Conservation (phyloP, 2,888 invertebrate species). For the Ophioninae sp. region DNA sequence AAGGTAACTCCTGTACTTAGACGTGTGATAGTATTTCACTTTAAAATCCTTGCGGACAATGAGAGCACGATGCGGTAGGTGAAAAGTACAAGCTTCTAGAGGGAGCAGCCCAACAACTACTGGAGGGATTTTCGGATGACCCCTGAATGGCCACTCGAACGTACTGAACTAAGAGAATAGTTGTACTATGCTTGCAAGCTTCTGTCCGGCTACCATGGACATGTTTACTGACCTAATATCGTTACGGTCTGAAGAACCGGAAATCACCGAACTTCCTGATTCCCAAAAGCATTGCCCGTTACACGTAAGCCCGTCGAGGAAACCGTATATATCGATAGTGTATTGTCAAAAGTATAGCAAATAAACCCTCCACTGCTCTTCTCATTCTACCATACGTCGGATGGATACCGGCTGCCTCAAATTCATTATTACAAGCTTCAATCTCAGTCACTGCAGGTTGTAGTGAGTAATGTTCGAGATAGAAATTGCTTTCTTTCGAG, state of each 20-base stretch:
- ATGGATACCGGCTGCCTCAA: no score
- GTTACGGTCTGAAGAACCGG: conserved; percentile 59
- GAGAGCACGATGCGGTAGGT: not conserved
- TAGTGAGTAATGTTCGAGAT: no score
- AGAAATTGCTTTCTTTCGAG: no score
- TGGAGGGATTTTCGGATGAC: conserved; percentile 44
- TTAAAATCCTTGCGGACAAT: conserved; percentile 36
- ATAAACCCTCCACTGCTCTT: conserved; percentile 62
- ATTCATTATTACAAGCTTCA: no score
- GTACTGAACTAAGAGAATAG: conserved; percentile 22
- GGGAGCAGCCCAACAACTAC: not conserved
- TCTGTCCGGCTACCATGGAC: conserved; percentile 59
- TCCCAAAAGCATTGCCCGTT: conserved; percentile 34
- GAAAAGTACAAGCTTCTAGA: conserved; percentile 18
- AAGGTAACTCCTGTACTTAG: not conserved
- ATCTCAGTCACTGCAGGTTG: no score
- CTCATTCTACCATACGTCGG: not conserved
- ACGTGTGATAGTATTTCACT: conserved; percentile 2
- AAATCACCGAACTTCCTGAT: conserved; percentile 60
- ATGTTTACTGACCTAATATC: conserved; percentile 70
- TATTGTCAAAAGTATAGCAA: conserved; percentile 66
- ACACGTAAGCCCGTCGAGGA: not conserved
- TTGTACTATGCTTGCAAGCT: conserved; percentile 42
- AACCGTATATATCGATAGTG: not conserved
- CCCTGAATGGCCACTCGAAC: conserved; percentile 38